phyloP scores from a whole-genome alignment of 2,113 vertebrate species.

The Tapirus terrestris region DNA sequence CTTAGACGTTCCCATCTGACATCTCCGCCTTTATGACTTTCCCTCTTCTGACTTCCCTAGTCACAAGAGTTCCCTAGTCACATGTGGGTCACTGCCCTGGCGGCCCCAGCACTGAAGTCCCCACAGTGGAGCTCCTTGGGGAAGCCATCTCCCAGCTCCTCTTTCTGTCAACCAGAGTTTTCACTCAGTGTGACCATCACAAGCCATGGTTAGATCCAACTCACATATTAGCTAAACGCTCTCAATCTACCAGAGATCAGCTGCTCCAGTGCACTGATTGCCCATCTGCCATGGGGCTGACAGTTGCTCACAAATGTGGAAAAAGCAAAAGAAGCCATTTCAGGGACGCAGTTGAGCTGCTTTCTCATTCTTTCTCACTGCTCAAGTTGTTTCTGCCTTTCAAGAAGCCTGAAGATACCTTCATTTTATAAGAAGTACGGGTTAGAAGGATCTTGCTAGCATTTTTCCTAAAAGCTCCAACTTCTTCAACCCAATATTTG shows the following conservation, averaged over 20 bases:
- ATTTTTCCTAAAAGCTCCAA: neutral
- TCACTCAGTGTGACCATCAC: neutral
- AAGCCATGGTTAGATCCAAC: neutral
- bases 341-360: neutral
- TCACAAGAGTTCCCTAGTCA: neutral
- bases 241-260: neutral
- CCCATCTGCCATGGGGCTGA: neutral
- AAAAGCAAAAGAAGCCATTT: neutral
- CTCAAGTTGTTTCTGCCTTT: neutral
- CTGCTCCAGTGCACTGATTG: rapidly evolving
- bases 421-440: neutral
- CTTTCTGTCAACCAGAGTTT: neutral
- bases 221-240: neutral
- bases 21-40: neutral
- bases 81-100: neutral
- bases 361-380: neutral
- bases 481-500: neutral
- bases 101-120: neutral
- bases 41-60: neutral
- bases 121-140: neutral
- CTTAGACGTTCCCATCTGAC: neutral
- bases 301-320: neutral
- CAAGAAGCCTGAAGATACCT: neutral
- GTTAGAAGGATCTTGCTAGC: neutral
- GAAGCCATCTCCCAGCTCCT: neutral